Conservation (phyloP, 1,140 invertebrate genomes). For the Ptiloglossa arizonensis region DNA sequence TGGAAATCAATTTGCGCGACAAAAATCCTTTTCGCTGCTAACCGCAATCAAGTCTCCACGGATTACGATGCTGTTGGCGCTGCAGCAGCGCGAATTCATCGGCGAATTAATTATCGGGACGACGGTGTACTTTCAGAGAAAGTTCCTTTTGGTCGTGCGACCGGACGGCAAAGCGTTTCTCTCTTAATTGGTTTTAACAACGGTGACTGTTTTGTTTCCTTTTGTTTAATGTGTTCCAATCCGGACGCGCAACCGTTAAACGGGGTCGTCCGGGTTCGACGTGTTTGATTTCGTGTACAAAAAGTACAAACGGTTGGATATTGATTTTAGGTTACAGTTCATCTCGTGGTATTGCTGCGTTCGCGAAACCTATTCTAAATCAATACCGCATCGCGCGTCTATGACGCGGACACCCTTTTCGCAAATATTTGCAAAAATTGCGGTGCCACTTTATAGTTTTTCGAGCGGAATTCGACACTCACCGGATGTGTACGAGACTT, state of each 20-base stretch:
- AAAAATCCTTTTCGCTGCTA: too few species aligned
- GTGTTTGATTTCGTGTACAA: slow-evolving; percentile 11
- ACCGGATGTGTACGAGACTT: too few species aligned
- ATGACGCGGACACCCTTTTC: background rate
- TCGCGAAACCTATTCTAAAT: background rate
- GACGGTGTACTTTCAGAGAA: too few species aligned
- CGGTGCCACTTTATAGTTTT: background rate
- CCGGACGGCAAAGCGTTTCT: background rate
- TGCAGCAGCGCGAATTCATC: background rate
- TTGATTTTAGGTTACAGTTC: slow-evolving; percentile 25
- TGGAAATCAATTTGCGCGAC: background rate
- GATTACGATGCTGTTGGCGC: background rate
- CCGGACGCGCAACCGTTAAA: background rate
- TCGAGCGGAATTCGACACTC: too few species aligned
- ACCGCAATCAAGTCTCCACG: background rate
- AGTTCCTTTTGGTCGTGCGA: background rate
- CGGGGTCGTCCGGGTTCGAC: too few species aligned
- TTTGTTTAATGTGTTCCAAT: background rate
- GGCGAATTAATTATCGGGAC: background rate
- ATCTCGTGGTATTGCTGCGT: background rate
- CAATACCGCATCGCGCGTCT: background rate
- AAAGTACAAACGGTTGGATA: background rate
- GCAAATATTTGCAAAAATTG: background rate
- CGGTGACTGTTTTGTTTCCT: too few species aligned
- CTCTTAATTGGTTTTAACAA: background rate